Conservation (phyloP, 2,113 vertebrate species). For the Hystrix cristata region DNA sequence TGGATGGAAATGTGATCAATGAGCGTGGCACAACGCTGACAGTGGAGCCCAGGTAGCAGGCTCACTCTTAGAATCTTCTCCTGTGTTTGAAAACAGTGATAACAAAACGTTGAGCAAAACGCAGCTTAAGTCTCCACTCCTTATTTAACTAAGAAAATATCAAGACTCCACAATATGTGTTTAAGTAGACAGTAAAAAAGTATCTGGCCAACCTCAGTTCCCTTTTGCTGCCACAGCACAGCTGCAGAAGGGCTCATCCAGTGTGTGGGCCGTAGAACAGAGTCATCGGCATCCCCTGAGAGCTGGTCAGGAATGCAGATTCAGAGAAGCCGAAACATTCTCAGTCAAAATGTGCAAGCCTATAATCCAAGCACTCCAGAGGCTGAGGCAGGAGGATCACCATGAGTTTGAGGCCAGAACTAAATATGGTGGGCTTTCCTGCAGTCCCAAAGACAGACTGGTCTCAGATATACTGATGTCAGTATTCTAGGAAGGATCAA, state of each 20-base stretch:
- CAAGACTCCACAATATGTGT: not conserved
- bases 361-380: too few relatives aligned
- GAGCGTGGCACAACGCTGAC: not conserved
- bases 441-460: not conserved
- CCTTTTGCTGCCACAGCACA: not conserved
- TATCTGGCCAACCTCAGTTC: not conserved
- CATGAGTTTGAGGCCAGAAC: too few relatives aligned
- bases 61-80: slow-evolving; percentile 14
- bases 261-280: not conserved
- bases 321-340: not conserved
- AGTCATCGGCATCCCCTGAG: not conserved
- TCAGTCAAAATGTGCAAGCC: not conserved
- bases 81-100: not conserved
- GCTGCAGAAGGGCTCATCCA: not conserved
- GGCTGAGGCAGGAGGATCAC: too few relatives aligned
- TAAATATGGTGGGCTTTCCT: not conserved
- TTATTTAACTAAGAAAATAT: slow-evolving; percentile 44
- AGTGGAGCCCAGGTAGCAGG: not conserved
- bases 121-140: not conserved
- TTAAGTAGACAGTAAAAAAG: not conserved
- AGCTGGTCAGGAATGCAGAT: not conserved
- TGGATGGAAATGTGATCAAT: slow-evolving; percentile 3
- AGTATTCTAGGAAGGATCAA: not conserved
- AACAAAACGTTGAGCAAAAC: slow-evolving; percentile 43
- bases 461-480: not conserved